phyloP scores from a whole-genome alignment of 1,140 invertebrate species.

The Drosophila tristis region DNA sequence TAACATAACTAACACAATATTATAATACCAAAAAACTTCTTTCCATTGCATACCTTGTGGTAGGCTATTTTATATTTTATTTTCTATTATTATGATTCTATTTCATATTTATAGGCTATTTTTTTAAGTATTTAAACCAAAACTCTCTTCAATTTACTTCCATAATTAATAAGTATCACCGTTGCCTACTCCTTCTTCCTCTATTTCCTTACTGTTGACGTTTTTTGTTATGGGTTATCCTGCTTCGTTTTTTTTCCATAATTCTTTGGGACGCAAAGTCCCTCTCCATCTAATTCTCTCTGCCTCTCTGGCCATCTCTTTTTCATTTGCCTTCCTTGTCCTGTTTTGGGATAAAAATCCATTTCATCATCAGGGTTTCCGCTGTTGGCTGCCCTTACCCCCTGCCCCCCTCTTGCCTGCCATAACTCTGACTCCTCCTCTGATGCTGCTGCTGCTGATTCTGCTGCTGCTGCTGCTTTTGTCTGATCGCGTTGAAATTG shows the following conservation, averaged over 20 bases:
- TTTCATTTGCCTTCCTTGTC: conserved; percentile 44
- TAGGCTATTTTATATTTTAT: no score
- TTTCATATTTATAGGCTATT: no score
- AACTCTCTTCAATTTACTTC: no score
- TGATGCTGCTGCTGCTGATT: conserved; percentile 18
- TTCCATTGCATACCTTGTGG: no score
- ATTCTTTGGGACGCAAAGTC: conserved; percentile 14
- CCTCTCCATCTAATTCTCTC: neutral
- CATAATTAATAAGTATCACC: no score
- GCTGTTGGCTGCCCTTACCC: conserved; percentile 13
- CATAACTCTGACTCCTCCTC: no score
- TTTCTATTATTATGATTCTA: no score
- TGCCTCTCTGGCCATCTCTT: conserved; percentile 9
- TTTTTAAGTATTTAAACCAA: no score
- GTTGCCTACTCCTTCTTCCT: neutral
- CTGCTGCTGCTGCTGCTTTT: conserved; percentile 44
- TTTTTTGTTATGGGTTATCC: conserved; percentile 53
- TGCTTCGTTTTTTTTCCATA: conserved; percentile 48
- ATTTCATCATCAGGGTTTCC: conserved; percentile 78
- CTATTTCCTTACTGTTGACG: conserved; percentile 40
- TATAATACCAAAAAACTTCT: no score
- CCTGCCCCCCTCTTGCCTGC: conserved; percentile 12
- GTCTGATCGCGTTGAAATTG: conserved; percentile 81
- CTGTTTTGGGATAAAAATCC: conserved; percentile 82
- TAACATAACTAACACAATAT: no score